Evolutionary conservation across 2,888 invertebrate genomes (phyloP).

Genomic region (Aporophyla nigra): DNA sequence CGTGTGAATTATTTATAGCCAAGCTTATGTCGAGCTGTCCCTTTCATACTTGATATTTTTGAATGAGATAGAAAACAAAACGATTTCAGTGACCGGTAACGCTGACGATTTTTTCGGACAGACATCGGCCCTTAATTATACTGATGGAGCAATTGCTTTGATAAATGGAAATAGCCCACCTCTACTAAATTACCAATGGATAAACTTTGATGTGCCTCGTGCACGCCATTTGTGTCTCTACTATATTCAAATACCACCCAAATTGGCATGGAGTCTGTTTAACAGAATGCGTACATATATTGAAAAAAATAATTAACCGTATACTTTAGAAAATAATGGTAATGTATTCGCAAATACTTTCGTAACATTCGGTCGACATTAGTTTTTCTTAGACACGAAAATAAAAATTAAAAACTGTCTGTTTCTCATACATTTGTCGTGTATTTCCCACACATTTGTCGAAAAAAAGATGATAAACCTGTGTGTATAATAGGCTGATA

Average conservation of each 20-base stretch:
- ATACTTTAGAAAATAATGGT: conserved; percentile 32
- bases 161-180: conserved; percentile 62
- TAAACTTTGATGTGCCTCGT: conserved; percentile 35
- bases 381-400: conserved; percentile 18
- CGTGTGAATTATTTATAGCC: conserved; percentile 54
- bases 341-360: conserved; percentile 57
- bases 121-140: conserved; percentile 54
- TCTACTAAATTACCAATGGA: conserved; percentile 50
- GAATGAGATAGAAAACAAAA: conserved; percentile 44
- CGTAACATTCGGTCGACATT: conserved; percentile 46
- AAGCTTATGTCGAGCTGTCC: conserved; percentile 9
- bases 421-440: background rate
- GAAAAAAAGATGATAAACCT: conserved; percentile 28
- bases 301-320: conserved; percentile 26
- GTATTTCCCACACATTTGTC: background rate
- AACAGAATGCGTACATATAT: background rate
- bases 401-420: background rate
- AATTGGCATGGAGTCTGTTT: conserved; percentile 18
- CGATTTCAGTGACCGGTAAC: conserved; percentile 32
- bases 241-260: conserved; percentile 15
- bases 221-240: conserved; percentile 52
- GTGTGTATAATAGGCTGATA: conserved; percentile 27
- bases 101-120: conserved; percentile 19
- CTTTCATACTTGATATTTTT: conserved; percentile 21
- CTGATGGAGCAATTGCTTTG: conserved; percentile 62